Percentiles rank a stretch among this genome's conserved stretches.
These are phyloP conservation scores for Drosophila elegans DNA, from an alignment of 1,140 invertebrate genomes.

Conservation along the genomic window DNA sequence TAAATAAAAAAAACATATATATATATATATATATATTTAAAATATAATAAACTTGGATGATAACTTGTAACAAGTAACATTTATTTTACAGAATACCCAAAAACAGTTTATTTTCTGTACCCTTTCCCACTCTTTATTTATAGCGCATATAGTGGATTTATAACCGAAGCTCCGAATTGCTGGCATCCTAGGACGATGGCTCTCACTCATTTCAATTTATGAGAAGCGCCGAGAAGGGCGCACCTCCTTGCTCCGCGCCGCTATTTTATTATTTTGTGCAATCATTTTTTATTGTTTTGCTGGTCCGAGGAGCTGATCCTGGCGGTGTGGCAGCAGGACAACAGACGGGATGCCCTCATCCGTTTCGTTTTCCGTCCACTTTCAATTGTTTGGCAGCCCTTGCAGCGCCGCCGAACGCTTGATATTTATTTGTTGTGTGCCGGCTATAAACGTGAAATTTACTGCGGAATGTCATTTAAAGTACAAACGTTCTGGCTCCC, in stretches of 20 bases:
- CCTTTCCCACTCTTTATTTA: slow-evolving; percentile 1
- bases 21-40: too few species aligned
- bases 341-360: slow-evolving; percentile 24
- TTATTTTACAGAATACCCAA: too few species aligned
- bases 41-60: too few species aligned
- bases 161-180: slow-evolving; percentile 26
- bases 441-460: slow-evolving; percentile 83
- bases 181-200: slow-evolving; percentile 29
- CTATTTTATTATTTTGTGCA: slow-evolving; percentile 47
- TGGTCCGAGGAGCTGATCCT: slow-evolving; percentile 38
- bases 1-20: too few species aligned
- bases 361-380: slow-evolving; percentile 22
- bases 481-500: slow-evolving; percentile 64
- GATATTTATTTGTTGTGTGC: slow-evolving; percentile 82
- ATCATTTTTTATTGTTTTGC: slow-evolving; percentile 65
- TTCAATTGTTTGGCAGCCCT: slow-evolving; percentile 44
- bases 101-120: neutral
- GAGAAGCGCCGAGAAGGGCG: slow-evolving; percentile 34
- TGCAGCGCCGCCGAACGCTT: slow-evolving; percentile 27
- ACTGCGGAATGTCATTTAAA: slow-evolving; percentile 83
- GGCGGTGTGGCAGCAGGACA: slow-evolving; percentile 33
- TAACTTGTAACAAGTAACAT: too few species aligned
- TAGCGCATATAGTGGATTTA: slow-evolving; percentile 43
- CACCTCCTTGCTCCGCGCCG: neutral
- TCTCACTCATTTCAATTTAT: slow-evolving; percentile 53